Conservation (phyloP, 2,888 invertebrate species). For the Acholoe squamosa region DNA sequence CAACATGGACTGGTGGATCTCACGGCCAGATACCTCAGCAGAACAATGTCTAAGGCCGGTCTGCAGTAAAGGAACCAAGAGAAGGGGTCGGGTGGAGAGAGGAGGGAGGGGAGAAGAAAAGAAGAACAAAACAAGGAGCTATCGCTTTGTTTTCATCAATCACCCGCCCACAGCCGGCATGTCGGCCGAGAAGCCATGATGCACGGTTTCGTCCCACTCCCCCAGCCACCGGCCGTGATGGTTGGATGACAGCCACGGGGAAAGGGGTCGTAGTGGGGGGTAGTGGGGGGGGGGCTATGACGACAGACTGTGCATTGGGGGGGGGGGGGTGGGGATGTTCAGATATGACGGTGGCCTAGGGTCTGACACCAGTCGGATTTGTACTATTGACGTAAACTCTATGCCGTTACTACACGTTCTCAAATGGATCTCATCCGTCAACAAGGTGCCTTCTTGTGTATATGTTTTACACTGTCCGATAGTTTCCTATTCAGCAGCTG, state of each 20-base stretch:
- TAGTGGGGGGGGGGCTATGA: not conserved
- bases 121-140: not conserved
- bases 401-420: not conserved
- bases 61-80: not conserved
- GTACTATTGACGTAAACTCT: not conserved
- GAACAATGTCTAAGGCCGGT: not conserved
- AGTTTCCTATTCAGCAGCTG: too few relatives aligned
- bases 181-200: constrained; percentile 26
- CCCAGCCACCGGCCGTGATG: not conserved
- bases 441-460: too few relatives aligned
- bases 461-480: too few relatives aligned
- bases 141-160: constrained; percentile 51
- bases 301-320: too few relatives aligned
- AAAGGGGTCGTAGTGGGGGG: too few relatives aligned
- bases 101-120: not conserved
- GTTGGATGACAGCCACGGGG: not conserved
- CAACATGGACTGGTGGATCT: not conserved
- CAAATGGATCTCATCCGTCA: not conserved
- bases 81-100: not conserved
- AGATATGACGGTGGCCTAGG: not conserved
- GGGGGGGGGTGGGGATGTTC: not conserved
- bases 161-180: not conserved
- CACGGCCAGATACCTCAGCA: not conserved
- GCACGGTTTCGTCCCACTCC: not conserved
- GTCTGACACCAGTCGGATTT: not conserved